phyloP scores from a whole-genome alignment of 2,797 vertebrate genomes.

The Staurois parvus region DNA sequence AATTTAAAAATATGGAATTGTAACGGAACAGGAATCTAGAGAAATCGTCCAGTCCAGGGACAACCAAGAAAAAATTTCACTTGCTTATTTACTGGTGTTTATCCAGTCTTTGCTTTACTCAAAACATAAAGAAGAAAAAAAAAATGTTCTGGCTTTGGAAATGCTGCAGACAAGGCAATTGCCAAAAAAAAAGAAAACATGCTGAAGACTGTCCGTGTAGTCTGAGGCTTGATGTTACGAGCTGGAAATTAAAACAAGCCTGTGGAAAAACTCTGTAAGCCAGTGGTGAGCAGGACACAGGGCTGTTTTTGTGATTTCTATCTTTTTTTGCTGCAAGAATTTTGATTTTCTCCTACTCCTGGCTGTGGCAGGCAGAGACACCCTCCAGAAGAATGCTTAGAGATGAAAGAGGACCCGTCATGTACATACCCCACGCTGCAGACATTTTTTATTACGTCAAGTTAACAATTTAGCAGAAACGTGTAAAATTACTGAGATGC shows the following conservation, averaged over 20 bases:
- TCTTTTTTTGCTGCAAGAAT: not conserved
- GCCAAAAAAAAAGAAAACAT: not conserved
- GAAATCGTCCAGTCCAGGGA: too few relatives aligned
- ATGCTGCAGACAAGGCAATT: not conserved
- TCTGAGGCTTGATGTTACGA: too few relatives aligned
- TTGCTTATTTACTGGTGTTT: too few relatives aligned
- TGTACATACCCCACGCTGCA: not conserved
- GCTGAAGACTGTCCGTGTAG: not conserved
- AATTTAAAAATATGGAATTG: too few relatives aligned
- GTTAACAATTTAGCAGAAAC: too few relatives aligned
- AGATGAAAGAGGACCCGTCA: not conserved
- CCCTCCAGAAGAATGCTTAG: not conserved
- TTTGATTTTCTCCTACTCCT: not conserved
- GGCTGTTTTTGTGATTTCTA: not conserved
- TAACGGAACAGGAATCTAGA: too few relatives aligned
- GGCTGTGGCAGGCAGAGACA: not conserved
- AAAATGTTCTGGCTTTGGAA: too few relatives aligned
- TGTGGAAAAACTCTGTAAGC: not conserved
- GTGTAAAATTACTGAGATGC: too few relatives aligned
- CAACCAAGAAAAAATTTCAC: too few relatives aligned
- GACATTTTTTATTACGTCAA: too few relatives aligned
- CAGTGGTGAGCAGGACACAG: not conserved
- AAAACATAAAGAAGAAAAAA: too few relatives aligned
- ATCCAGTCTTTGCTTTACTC: too few relatives aligned
- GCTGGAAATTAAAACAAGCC: constrained; percentile 5